Conservation (phyloP, 2,113 vertebrate species). For the Antigone vipio region DNA sequence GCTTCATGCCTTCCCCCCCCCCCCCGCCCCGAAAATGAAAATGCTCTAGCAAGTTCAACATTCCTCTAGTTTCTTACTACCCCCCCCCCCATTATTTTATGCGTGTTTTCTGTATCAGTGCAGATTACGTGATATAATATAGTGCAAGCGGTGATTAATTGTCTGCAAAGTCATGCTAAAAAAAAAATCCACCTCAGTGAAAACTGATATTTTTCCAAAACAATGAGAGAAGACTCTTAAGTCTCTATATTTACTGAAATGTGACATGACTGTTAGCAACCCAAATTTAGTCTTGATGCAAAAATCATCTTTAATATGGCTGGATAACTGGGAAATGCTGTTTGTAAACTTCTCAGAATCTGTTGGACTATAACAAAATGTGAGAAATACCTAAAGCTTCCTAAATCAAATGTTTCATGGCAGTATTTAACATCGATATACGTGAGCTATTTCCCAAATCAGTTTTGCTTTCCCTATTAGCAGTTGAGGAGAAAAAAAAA, state of each 20-base stretch:
- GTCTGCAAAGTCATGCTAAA: neutral
- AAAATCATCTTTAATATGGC: neutral
- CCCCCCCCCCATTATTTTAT: neutral
- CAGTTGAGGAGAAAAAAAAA: neutral
- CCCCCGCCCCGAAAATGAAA: no score
- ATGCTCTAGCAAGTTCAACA: rapidly evolving
- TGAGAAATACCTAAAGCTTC: neutral
- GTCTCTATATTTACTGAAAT: neutral
- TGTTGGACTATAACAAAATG: neutral
- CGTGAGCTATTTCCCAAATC: neutral
- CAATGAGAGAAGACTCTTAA: neutral
- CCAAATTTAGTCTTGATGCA: neutral
- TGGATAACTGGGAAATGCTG: neutral
- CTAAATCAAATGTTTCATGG: neutral
- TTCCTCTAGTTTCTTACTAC: neutral
- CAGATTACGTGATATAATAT: rapidly evolving
- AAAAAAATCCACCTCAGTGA: neutral
- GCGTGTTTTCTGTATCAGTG: neutral
- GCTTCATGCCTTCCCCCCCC: rapidly evolving
- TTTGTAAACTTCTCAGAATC: neutral
- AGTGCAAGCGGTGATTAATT: neutral
- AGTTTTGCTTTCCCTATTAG: neutral
- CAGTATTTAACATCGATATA: neutral
- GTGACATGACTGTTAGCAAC: neutral
- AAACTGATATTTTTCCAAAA: neutral